Conservation (phyloP, 2,113 vertebrate species). For the Psilopsiagon aurifrons region DNA sequence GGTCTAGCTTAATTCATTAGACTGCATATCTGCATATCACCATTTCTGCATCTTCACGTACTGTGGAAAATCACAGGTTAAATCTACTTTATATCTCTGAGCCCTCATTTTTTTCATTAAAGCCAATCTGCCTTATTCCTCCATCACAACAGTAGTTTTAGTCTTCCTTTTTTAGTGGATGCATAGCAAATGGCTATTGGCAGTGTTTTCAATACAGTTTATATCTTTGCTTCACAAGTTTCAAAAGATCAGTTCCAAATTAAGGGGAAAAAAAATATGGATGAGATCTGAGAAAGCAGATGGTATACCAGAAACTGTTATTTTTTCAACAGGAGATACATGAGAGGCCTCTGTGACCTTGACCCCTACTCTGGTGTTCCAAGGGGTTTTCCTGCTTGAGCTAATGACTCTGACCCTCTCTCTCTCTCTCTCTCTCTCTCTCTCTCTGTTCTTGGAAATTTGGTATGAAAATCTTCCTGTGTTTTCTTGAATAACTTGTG, state of each 20-base stretch:
- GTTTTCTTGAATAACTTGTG: background rate
- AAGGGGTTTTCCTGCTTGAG: background rate
- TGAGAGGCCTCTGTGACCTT: background rate
- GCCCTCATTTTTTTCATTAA: background rate
- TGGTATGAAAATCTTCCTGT: background rate
- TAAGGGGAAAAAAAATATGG: background rate
- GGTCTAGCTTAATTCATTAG: background rate
- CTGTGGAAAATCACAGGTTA: background rate
- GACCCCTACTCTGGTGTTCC: background rate
- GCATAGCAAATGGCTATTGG: background rate
- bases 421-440: background rate
- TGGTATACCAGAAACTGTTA: fast-evolving
- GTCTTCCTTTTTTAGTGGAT: background rate
- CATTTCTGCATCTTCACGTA: background rate
- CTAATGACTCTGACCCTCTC: background rate
- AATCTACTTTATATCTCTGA: background rate
- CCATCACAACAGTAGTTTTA: background rate
- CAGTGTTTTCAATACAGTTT: background rate
- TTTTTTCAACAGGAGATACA: background rate
- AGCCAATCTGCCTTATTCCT: background rate
- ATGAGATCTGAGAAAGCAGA: background rate
- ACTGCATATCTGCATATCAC: background rate
- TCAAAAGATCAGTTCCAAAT: background rate
- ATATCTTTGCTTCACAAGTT: background rate
- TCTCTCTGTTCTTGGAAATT: background rate